Evolutionary conservation across 1,140 invertebrate species (phyloP), one percentile per base, ranked within the genome.

Genomic region (Helicoverpa armigera): DNA sequence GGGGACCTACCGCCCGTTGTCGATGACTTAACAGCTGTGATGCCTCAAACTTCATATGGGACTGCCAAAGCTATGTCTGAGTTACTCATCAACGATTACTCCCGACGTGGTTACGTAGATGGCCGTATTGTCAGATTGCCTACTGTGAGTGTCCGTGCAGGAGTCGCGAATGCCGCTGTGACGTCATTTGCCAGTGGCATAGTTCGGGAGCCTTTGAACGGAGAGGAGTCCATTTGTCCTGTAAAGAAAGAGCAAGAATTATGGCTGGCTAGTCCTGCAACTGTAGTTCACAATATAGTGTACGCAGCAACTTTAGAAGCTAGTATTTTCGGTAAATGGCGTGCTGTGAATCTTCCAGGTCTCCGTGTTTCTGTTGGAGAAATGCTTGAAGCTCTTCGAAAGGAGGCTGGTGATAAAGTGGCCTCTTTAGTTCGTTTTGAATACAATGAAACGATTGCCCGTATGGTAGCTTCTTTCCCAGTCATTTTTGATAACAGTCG

Each of bases 111-210:
- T 1, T 91, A 86, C 35, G 83, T 91, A 0, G 91, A 94, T 70
- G 89, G 87, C 1, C 85, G 90, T 2, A 69, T 87, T 0, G 81
- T 94, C 35, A 83, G 93, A 5, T 58, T 94, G 73, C 93, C 93
- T 5, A 93, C 92, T 1, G 90, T 94, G 10, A 89, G 85, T 9
- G 90, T 94, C 0, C 85, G 92, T 7, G 82, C 86, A 0, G 93
- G 92, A 16, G 81, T 69, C 1, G 75, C 93, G 2, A 94, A 94
- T 70, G 70, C 79, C 13, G 93, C 93, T 0, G 86, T 93, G 18
- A 92, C 92, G 31, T 92, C 91, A 14, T 94, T 92, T 61, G 92
- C 87, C 0, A 93, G 91, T 82, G 92, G 90, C 1, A 85, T 94
- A 5, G 75, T 94, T 14, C 87, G 92, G 4, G 93, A 94, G 63